Conservation (phyloP, 2,113 vertebrate species). For the Ictidomys tridecemlineatus region DNA sequence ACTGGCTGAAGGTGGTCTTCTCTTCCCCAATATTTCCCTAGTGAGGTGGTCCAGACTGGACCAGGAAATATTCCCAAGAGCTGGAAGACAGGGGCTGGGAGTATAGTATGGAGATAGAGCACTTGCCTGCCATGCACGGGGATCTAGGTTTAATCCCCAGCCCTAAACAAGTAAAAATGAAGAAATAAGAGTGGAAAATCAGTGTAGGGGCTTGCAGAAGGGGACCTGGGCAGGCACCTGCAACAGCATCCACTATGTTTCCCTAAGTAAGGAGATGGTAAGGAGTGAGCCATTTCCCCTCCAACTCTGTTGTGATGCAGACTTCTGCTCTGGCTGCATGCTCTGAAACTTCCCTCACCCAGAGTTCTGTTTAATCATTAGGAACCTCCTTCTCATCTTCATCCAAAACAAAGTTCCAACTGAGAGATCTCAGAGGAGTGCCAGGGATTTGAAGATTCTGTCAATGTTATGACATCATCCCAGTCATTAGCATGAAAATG, state of each 20-base stretch:
- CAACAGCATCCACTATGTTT: rapidly evolving
- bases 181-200: not conserved
- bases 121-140: not conserved
- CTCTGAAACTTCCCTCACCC: not conserved
- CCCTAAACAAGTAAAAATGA: no score
- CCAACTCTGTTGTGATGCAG: not conserved
- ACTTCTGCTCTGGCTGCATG: not conserved
- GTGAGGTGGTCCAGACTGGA: not conserved
- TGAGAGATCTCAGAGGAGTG: not conserved
- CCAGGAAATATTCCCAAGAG: not conserved
- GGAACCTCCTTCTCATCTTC: not conserved
- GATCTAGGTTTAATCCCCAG: not conserved
- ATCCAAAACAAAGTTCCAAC: slow-evolving; percentile 34
- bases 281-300: not conserved
- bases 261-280: no score
- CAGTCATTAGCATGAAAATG: slow-evolving; percentile 19
- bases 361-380: slow-evolving; percentile 1
- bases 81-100: not conserved
- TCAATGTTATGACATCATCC: slow-evolving; percentile 47
- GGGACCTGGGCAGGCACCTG: rapidly evolving
- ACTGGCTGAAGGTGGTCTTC: not conserved
- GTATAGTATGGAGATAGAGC: no score
- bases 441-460: not conserved
- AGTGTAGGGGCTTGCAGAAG: not conserved
- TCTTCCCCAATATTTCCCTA: not conserved